Conservation (phyloP, 2,888 invertebrate species). For the Drosophila maculinotata region DNA sequence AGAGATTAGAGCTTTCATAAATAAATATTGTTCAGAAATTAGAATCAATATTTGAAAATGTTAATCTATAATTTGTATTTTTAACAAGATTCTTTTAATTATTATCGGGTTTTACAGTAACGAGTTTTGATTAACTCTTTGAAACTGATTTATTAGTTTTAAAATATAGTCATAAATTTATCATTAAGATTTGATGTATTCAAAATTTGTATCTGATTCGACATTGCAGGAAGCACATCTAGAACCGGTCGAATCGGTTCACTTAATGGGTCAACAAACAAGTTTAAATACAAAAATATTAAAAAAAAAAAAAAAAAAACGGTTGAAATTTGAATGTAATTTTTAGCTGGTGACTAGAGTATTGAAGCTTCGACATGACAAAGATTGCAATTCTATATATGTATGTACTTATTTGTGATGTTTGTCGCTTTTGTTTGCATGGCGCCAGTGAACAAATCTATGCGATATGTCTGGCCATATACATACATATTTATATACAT, state of each 20-base stretch:
- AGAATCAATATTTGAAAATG: no score
- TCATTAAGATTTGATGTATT: no score
- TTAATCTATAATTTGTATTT: no score
- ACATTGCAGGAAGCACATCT: background rate
- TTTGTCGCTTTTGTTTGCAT: constrained; percentile 18
- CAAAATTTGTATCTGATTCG: no score
- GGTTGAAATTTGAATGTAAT: background rate
- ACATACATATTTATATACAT: background rate
- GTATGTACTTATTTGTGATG: background rate
- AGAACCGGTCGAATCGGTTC: background rate
- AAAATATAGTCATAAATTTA: no score
- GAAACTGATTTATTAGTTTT: no score
- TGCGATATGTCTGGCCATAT: constrained; percentile 35
- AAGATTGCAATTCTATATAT: background rate
- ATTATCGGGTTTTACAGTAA: no score
- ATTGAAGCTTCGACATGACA: constrained; percentile 11
- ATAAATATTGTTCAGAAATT: no score
- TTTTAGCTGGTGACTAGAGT: constrained; percentile 11
- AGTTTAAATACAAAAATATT: background rate
- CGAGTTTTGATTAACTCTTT: no score
- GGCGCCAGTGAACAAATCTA: constrained; percentile 48
- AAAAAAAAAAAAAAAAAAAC: no score
- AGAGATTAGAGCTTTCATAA: no score
- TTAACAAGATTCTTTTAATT: no score
- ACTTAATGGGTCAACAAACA: background rate